These are phyloP conservation scores for Polyploca ridens DNA, from an alignment of 2,888 invertebrate species.

Conservation along the genomic window DNA sequence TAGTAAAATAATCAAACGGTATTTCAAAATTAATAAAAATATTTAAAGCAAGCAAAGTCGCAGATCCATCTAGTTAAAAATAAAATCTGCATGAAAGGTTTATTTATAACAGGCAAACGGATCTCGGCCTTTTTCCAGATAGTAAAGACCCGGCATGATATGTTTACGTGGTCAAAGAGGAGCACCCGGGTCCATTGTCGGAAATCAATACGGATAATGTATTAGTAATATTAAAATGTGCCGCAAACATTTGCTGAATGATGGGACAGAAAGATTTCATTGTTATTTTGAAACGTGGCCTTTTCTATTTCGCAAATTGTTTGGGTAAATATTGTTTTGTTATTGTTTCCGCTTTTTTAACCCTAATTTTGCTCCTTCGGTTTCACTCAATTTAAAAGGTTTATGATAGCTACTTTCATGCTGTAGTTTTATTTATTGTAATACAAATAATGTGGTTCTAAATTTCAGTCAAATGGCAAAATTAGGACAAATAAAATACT, in stretches of 20 bases:
- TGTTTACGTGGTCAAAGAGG: conserved; percentile 73
- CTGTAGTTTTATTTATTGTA: too few species aligned
- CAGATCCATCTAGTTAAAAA: conserved; percentile 45
- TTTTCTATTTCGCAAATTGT: conserved; percentile 43
- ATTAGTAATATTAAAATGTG: conserved; percentile 77
- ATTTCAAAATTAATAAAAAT: background rate
- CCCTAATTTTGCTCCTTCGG: background rate
- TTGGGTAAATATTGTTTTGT: conserved; percentile 45
- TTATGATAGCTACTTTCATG: background rate
- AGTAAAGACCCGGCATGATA: conserved; percentile 62
- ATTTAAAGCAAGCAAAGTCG: background rate
- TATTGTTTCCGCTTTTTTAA: conserved; percentile 2
- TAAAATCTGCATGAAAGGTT: conserved; percentile 81
- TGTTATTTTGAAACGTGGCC: conserved; percentile 44
- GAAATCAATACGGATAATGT: conserved; percentile 75
- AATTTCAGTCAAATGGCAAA: too few species aligned
- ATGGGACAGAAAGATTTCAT: conserved; percentile 51
- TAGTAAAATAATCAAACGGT: too few species aligned
- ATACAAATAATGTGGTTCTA: too few species aligned
- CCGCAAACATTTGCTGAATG: conserved; percentile 46
- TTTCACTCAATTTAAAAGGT: background rate
- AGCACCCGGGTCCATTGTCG: conserved; percentile 62
- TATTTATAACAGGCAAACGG: conserved; percentile 70
- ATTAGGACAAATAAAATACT: too few species aligned
- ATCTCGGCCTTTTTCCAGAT: conserved; percentile 61